Evolutionary conservation across 2,113 vertebrate genomes (phyloP), one percentile per base, ranked within the genome.

Genomic region (Riparia riparia): DNA sequence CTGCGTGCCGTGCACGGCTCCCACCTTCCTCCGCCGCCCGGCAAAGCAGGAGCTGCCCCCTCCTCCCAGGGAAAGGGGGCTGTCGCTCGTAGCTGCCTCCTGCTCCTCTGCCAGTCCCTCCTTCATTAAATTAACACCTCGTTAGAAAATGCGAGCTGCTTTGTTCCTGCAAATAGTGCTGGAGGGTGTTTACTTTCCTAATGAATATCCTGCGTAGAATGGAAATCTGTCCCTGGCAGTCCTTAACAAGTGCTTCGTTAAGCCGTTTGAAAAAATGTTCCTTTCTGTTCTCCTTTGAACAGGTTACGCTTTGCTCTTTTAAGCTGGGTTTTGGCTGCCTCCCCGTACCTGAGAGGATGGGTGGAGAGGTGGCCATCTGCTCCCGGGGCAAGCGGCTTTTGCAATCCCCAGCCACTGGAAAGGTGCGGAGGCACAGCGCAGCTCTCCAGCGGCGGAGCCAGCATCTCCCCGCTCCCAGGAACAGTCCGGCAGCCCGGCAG

Each of bases 161-260:
- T 95, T 96, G 90, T 90, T 97, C 93, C 73, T 92, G 63, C 87
- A 91, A 96, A 95, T 76, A 92, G 63, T 79, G 90, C 93, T 94
- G 79, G 51, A 95, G 95, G 93, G 85, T 84, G 88, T 96, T 96
- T 96, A 82, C 93, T 92, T 95, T 91, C 82, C 95, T 97, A 96
- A 95, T 95, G 91, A 97, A 93, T 92, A 95, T 91, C 93, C 94
- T 89, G 86, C 91, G 94, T 80, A 83, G 88, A 96, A 93, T 93
- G 93, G 95, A 93, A 97, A 97, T 88, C 77, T 95, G 94, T 96
- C 95, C 90, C 97, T 95, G 96, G 93, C 96, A 97, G 96, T 95
- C 92, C 90, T 96, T 94, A 96, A 92, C 93, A 90, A 97, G 92
- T 86, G 90, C 88, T 91, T 96, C 93, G 83, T 96, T 92, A 96